Percentiles rank a stretch among this genome's conserved stretches.
phyloP scores from a whole-genome alignment of 92 coral and sea anemone species.

The Hydrozoanthus gracilis region DNA sequence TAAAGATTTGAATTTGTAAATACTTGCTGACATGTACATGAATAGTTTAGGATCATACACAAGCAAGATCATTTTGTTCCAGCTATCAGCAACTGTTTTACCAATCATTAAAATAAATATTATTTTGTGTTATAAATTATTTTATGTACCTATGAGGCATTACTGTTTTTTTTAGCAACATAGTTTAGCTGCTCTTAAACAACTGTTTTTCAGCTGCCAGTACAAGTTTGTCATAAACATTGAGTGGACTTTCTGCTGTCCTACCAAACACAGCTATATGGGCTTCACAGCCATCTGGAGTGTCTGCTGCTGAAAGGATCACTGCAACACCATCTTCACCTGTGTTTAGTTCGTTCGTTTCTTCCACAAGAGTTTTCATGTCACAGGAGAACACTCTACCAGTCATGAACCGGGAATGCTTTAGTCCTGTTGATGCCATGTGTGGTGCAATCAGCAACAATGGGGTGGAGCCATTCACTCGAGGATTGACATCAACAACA shows the following conservation, averaged over 20 bases:
- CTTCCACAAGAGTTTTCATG: constrained; percentile 26
- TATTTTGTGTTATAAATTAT: too few species aligned
- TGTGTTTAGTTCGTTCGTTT: constrained; percentile 9
- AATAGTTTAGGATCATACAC: too few species aligned
- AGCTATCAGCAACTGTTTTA: too few species aligned
- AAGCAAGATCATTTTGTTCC: too few species aligned
- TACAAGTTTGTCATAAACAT: constrained; percentile 39
- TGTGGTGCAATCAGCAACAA: constrained; percentile 70
- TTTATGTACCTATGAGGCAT: too few species aligned
- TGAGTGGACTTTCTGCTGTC: constrained; percentile 15
- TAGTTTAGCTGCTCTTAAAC: background rate
- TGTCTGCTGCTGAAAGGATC: constrained; percentile 39
- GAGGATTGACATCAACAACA: constrained; percentile 75
- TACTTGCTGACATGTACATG: too few species aligned
- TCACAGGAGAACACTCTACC: constrained; percentile 20
- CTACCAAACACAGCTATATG: constrained; percentile 46
- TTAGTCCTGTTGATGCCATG: constrained; percentile 69
- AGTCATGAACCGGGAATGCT: constrained; percentile 50
- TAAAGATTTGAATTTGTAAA: too few species aligned
- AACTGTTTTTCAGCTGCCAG: constrained; percentile 7
- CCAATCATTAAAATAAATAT: too few species aligned
- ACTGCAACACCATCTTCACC: constrained; percentile 32
- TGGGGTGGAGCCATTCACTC: constrained; percentile 78
- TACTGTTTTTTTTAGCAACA: background rate
- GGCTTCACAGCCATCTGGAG: constrained; percentile 44